Evolutionary conservation across 2,888 invertebrate genomes (phyloP), one percentile per base, ranked within the genome.

Genomic region (Volucella inflata): DNA sequence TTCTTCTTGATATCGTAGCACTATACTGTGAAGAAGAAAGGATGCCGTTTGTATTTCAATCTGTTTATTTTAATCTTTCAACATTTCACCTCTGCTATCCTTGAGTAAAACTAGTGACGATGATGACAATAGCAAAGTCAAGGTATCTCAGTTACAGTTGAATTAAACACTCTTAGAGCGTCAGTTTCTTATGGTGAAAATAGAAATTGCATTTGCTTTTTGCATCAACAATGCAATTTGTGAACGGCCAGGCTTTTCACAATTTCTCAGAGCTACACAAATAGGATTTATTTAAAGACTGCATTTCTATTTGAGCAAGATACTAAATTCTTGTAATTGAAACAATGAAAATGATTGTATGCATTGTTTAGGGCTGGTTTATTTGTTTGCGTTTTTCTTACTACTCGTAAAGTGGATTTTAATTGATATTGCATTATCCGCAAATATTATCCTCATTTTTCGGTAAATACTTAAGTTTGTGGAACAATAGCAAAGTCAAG

Each of bases 51-150:
- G 70, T 71, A 53, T 71, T 77, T 59, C 57, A 65, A 59, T 77
- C 64, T 71, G 72, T 72, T 71, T 67, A 46, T 42, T 62, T 2
- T 40, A 38, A 21, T 55, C 17, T 40, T 51, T 48, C 11, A 65
- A 36, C 62, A 21, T 40, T 74, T 60, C 75, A 81, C 81, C 76
- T 70, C 76, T 77, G 82, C 67, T 78, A 72, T 71, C 78, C 71
- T 67, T 77, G 44, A 72, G 68, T 83, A 71, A 67, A 60, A 67
- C 48, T 57, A 62, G 62, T 62, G 60, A 71, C 48, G 46, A 75
- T 17, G 80, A 36, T 17, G 57, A 75, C 48, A 50, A 38, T 75
- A 46, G 65, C 55, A 36, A 55, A 55, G 59, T 6, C 16, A 50
- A n/a, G 30, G 17, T 17, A 50, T 1, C n/a, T 40, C 30, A 40